Evolutionary conservation across 2,113 vertebrate species (phyloP), one percentile per base, ranked within the genome.

Genomic region (Cynopterus brachyotis): DNA sequence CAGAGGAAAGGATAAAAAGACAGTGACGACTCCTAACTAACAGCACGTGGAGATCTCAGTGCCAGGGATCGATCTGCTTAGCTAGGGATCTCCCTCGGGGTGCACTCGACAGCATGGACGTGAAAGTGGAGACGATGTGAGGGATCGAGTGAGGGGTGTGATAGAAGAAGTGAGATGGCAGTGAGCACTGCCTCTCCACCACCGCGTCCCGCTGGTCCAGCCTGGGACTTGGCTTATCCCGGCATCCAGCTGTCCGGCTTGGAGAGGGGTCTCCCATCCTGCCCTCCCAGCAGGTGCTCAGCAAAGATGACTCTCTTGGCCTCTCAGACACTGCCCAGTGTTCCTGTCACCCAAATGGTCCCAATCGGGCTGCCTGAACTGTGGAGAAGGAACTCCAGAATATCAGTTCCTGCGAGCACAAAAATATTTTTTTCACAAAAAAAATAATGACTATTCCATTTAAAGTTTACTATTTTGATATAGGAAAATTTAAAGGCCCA

Each of bases 391-490:
- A 70, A 66, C 8, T 5, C 45, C 37, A 4, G n/a, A 11, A 67
- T 42, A 6, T 42, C 2, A 26, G 72, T 40, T 37, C 24, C 24
- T 4, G 3, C 9, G 50, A 76, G 37, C 66, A 60, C 67, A 45
- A 67, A 55, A 13, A n/a, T 17, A 50, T 45, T 5, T 30, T 32
- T 87, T 42, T 72, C 60, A 82, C 40, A 55, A 89, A 15, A 73
- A 57, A 70, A 92, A 62, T 11, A 50, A 1, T 42, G 45, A 81
- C 42, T 62, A 1, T 64, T 30, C 16, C 35, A 57, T 69, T 92
- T 93, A 94, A 72, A 95, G 72, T 88, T 66, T 87, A n/a, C 60
- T 72, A 40, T 86, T 96, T 93, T 93, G 53, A 94, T 95, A 85
- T 57, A 15, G 15, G 62, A 30, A 82, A 86, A 70, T 75, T 40